Base-by-base conservation (phyloP, 2,113 vertebrate species). In the Saccopteryx bilineata region DNA sequence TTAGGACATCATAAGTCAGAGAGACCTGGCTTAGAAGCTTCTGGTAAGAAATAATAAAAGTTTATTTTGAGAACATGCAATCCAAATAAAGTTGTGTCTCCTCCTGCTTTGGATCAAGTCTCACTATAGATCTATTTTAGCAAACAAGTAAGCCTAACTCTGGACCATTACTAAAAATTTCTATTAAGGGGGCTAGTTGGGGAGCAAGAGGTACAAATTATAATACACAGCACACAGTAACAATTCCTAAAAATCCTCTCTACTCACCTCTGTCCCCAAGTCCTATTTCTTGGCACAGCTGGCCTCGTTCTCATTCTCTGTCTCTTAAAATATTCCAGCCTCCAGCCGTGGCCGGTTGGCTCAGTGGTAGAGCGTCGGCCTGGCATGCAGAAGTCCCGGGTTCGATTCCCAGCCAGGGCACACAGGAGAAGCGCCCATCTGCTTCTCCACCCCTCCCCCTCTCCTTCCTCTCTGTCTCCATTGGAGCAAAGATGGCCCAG, bases 1-100 rank as follows among this genome's bases (percentile, higher is more conserved):
- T 39, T 60, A 63, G 56, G 65, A 65, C 10, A 93, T n/a, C 13
- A 87, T 33, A 78, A 39, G 60, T 95, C 61, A 94, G 78, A 93
- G 46, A 61, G 33, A 46, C 14, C 61, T 78, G 46, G 12, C 12
- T 90, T 69, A 87, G 78, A 81, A 94, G 26, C 19, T 31, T 48
- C 48, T 28, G 69, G 60, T 31, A 93, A 90, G 28, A 96, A 78
- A 90, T 24, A 28, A 80, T 76, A 39, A 68, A 68, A 48, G 54
- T 39, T 74, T 75, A 10, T 79, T 88, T 83, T 56, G 19, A 90
- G 48, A 85, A 90, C 23, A 39, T 58, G 19, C 66, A 61, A n/a
- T 83, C 71, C 83, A 89, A 88, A 84, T 75, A 92, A 72, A 90
- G 39, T 12, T 52, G 6, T 60, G 5, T 33, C n/a, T 68, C 23